phyloP scores from a whole-genome alignment of 2,888 invertebrate species.

The Polietes domitor region DNA sequence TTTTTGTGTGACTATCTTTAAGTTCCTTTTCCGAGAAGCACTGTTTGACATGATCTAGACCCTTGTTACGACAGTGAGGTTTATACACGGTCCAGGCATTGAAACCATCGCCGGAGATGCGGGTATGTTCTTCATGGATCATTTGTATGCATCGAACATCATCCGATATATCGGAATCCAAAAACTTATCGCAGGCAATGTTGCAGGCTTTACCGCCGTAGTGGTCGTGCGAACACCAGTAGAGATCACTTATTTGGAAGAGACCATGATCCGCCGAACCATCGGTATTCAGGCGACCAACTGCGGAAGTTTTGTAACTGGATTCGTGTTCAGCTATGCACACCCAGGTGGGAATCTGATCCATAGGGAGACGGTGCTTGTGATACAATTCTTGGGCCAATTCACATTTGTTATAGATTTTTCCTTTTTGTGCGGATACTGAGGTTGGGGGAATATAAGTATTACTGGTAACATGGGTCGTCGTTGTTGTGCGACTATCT shows the following conservation, averaged over 20 bases:
- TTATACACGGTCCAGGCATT: conserved; percentile 88
- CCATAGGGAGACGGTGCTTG: conserved; percentile 82
- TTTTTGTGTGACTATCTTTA: conserved; percentile 33
- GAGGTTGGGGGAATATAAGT: background rate
- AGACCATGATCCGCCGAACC: conserved; percentile 87
- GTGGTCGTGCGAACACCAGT: conserved; percentile 84
- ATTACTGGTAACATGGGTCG: background rate
- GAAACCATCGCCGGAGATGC: conserved; percentile 87
- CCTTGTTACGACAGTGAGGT: conserved; percentile 82
- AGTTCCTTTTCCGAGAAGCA: conserved; percentile 69
- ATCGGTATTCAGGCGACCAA: conserved; percentile 80
- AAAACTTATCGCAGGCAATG: conserved; percentile 83
- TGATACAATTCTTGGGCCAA: conserved; percentile 85
- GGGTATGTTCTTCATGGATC: conserved; percentile 86
- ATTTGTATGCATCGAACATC: conserved; percentile 86
- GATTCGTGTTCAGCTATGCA: conserved; percentile 89
- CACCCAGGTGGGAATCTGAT: conserved; percentile 85
- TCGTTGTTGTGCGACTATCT: background rate
- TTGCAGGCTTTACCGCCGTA: conserved; percentile 84
- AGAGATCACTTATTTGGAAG: conserved; percentile 87
- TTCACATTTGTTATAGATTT: conserved; percentile 82
- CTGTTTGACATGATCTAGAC: conserved; percentile 79
- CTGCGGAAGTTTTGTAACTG: conserved; percentile 85
- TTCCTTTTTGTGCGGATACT: conserved; percentile 61
- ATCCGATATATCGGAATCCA: conserved; percentile 87